phyloP scores from a whole-genome alignment of 2,888 invertebrate species.

The Himalopsyche kuldschensis region DNA sequence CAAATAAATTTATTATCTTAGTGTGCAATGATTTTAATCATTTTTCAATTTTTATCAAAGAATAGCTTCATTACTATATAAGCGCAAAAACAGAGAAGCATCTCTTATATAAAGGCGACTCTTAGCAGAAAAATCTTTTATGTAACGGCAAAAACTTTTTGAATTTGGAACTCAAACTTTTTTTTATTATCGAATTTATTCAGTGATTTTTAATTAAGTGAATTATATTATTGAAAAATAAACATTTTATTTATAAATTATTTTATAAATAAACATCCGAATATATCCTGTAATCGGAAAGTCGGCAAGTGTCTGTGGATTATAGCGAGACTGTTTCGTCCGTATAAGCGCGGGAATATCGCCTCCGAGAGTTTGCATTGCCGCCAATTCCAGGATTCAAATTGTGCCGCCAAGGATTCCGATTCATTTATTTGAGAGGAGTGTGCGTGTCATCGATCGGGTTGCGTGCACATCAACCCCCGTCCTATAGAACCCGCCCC shows the following conservation, averaged over 20 bases:
- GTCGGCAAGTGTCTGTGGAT: neutral
- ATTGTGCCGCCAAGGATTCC: conserved; percentile 20
- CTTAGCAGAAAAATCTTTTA: neutral
- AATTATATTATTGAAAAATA: neutral
- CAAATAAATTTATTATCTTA: neutral
- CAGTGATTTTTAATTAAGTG: neutral
- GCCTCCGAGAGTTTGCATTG: neutral
- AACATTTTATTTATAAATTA: neutral
- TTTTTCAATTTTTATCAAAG: neutral
- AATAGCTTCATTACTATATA: neutral
- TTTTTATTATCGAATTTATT: neutral
- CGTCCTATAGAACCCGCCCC: conserved; percentile 1
- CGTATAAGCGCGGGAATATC: neutral
- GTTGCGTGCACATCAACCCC: conserved; percentile 35
- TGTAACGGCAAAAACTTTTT: neutral
- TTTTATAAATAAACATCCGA: neutral
- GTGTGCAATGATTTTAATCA: neutral
- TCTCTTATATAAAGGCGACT: neutral
- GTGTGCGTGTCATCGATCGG: conserved; percentile 34
- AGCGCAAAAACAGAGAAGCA: neutral
- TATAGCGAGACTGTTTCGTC: neutral
- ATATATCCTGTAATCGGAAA: neutral
- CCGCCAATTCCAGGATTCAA: conserved; percentile 9
- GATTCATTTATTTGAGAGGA: conserved; percentile 8
- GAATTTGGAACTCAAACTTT: neutral